Conservation (phyloP, 37 sponge, comb jelly and placozoan genomes). For the Axinella damicornis region DNA sequence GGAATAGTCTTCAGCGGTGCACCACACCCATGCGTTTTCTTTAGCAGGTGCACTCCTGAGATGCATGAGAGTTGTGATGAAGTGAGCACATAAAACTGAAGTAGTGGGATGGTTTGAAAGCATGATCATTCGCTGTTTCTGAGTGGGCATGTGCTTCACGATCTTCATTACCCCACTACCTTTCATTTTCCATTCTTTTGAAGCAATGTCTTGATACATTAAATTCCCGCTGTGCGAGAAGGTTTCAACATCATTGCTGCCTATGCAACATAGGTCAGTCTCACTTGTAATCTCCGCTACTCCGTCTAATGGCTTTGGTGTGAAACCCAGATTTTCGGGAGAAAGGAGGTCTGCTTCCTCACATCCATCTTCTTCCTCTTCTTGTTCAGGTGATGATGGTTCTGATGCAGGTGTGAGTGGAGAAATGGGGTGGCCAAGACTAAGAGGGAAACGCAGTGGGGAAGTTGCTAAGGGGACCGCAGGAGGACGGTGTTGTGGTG, state of each 20-base stretch:
- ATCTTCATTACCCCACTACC: slow-evolving; percentile 86
- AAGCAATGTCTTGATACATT: slow-evolving; percentile 60
- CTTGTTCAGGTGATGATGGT: not conserved
- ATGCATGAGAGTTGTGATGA: not conserved
- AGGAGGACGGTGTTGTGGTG: not conserved
- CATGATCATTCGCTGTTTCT: slow-evolving; percentile 78
- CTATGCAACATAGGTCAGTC: too few relatives aligned
- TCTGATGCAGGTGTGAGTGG: not conserved
- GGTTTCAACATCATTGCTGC: slow-evolving; percentile 73
- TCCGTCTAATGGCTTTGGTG: too few relatives aligned
- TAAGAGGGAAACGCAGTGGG: too few relatives aligned
- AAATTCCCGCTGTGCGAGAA: slow-evolving; percentile 72
- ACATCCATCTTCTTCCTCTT: slow-evolving; percentile 20
- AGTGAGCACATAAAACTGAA: slow-evolving; percentile 1
- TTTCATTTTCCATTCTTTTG: slow-evolving; percentile 69
- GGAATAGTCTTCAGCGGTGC: not conserved
- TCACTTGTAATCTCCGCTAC: too few relatives aligned
- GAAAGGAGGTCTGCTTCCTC: slow-evolving; percentile 40
- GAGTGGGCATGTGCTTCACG: slow-evolving; percentile 45
- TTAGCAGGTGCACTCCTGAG: not conserved
- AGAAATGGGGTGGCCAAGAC: not conserved
- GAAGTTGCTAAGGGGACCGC: too few relatives aligned
- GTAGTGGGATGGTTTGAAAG: not conserved
- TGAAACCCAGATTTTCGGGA: too few relatives aligned
- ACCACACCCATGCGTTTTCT: slow-evolving; percentile 3